phyloP scores from a whole-genome alignment of 2,113 vertebrate species.

The Barnardius zonarius region DNA sequence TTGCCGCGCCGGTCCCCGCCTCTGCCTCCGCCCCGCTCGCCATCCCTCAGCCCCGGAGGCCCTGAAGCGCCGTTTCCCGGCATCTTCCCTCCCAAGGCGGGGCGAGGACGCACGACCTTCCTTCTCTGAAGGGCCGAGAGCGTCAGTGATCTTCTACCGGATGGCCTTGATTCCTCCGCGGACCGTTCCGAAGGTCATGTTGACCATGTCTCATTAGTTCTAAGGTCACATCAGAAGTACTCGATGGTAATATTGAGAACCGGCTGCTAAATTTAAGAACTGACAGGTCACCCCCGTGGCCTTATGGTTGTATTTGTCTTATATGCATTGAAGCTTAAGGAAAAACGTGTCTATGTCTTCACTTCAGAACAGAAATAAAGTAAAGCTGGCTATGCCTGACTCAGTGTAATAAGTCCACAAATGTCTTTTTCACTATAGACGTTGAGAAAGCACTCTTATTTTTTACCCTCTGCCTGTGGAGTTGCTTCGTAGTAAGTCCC shows the following conservation, averaged over 20 bases:
- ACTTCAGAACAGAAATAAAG: fast-evolving
- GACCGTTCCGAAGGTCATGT: fast-evolving
- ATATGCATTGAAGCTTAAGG: fast-evolving
- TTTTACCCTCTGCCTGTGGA: fast-evolving
- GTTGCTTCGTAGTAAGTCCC: background rate
- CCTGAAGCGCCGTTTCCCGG: fast-evolving
- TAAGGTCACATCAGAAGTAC: fast-evolving
- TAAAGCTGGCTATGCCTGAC: fast-evolving
- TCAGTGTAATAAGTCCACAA: fast-evolving
- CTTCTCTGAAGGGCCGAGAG: fast-evolving
- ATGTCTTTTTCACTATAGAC: fast-evolving
- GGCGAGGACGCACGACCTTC: fast-evolving
- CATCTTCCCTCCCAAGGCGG: fast-evolving
- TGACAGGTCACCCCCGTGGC: fast-evolving
- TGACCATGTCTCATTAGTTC: fast-evolving
- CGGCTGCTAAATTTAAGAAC: fast-evolving
- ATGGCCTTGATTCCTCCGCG: fast-evolving
- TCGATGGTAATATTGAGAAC: fast-evolving
- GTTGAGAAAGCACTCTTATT: background rate
- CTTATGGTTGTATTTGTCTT: fast-evolving
- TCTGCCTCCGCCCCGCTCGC: background rate
- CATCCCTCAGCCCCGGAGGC: fast-evolving
- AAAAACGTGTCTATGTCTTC: fast-evolving
- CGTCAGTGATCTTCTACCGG: fast-evolving
- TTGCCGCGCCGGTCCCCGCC: no score